Conservation (phyloP, 2,797 vertebrate species). For the Chloroceryle inda region DNA sequence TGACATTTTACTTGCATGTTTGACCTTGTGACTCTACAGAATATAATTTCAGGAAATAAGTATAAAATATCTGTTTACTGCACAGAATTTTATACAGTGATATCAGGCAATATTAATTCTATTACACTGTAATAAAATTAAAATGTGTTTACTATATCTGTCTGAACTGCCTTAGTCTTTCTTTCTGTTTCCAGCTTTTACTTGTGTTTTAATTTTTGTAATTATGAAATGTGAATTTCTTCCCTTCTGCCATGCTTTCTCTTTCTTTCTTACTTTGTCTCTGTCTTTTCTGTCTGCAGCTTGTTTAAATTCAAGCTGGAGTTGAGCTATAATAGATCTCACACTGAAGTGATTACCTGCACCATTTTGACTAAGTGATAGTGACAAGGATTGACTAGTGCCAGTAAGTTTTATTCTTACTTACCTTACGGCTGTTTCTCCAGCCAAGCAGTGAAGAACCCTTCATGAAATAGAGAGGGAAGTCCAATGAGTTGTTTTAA, state of each 20-base stretch:
- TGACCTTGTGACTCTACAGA: background rate
- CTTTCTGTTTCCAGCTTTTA: background rate
- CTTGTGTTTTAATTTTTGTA: background rate
- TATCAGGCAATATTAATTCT: background rate
- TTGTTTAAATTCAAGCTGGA: slow-evolving; percentile 8
- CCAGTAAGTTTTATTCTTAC: slow-evolving; percentile 7
- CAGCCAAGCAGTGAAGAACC: background rate
- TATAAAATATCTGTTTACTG: background rate
- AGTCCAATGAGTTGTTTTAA: background rate
- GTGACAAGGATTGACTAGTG: background rate
- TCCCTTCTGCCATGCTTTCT: background rate
- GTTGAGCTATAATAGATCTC: background rate
- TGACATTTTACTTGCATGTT: background rate
- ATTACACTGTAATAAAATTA: background rate
- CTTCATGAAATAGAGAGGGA: background rate
- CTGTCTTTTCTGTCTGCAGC: background rate
- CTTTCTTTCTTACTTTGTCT: background rate
- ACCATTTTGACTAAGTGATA: background rate
- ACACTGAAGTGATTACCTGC: background rate
- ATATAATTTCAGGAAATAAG: background rate
- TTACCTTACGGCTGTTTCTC: background rate
- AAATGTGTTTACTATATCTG: background rate
- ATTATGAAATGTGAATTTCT: background rate
- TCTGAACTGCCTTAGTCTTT: background rate
- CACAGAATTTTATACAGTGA: background rate